phyloP scores from a whole-genome alignment of 2,797 vertebrate species.

The Zenarchopterus dispar region DNA sequence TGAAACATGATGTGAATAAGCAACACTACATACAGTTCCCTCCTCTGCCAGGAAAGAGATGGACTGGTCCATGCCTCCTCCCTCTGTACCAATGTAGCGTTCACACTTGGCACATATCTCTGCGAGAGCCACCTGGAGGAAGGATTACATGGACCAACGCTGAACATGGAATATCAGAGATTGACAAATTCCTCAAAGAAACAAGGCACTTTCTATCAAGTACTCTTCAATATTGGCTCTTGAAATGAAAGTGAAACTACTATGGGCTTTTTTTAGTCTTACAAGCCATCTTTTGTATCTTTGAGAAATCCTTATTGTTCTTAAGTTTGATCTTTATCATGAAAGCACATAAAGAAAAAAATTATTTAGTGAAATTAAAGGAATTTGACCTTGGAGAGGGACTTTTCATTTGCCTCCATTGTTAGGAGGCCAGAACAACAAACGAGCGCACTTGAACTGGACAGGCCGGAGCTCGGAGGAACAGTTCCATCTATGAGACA shows the following conservation, averaged over 20 bases:
- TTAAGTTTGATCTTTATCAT: too few relatives aligned
- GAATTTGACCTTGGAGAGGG: conserved; percentile 90
- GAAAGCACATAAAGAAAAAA: too few relatives aligned
- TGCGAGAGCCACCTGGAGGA: conserved; percentile 88
- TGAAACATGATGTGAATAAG: not conserved
- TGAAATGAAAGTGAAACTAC: not conserved
- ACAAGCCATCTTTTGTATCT: too few relatives aligned
- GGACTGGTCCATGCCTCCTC: conserved; percentile 98
- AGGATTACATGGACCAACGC: not conserved
- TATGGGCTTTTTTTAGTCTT: not conserved
- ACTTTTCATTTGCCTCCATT: conserved; percentile 87
- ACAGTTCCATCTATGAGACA: conserved; percentile 93
- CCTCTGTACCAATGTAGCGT: conserved; percentile 94
- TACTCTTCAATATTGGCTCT: not conserved
- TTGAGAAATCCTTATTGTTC: too few relatives aligned
- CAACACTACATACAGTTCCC: conserved; percentile 85
- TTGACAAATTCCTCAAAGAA: not conserved
- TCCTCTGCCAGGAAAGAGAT: conserved; percentile 96
- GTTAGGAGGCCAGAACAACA: conserved; percentile 94
- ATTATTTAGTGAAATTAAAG: too few relatives aligned
- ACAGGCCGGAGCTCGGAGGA: conserved; percentile 94
- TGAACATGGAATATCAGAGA: not conserved
- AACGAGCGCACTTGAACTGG: conserved; percentile 95
- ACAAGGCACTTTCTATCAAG: not conserved
- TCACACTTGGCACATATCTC: conserved; percentile 94